Percentiles rank a stretch among this genome's conserved stretches.
These are phyloP conservation scores for Athalia circularis DNA, from an alignment of 2,888 invertebrate genomes.

Conservation along the genomic window DNA sequence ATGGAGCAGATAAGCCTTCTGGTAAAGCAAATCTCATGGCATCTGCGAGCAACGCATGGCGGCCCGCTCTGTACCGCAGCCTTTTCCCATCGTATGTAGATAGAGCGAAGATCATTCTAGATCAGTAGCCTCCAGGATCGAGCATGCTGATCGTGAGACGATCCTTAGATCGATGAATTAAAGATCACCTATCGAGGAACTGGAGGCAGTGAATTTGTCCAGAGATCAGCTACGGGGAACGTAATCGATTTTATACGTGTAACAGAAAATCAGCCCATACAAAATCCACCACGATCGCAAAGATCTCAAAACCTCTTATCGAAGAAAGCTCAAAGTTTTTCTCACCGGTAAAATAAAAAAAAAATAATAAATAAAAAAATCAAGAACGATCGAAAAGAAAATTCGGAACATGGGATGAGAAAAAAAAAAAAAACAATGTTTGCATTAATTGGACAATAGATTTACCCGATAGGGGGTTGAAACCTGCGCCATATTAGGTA, in stretches of 20 bases:
- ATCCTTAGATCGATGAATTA: conserved; percentile 64
- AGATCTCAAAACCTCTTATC: neutral
- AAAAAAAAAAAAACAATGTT: neutral
- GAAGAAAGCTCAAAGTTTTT: too few species aligned
- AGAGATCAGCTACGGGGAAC: conserved; percentile 15
- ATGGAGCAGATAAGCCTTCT: conserved; percentile 8
- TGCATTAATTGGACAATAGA: conserved; percentile 29
- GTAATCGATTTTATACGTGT: conserved; percentile 24
- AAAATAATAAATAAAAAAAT: neutral
- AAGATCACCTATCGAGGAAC: conserved; percentile 55
- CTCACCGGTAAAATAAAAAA: too few species aligned
- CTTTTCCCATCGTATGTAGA: conserved; percentile 60
- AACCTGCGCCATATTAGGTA: conserved; percentile 44
- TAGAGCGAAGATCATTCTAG: conserved; percentile 59
- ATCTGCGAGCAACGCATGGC: conserved; percentile 19
- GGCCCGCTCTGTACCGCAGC: neutral
- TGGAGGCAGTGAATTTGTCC: conserved; percentile 45
- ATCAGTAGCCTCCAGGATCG: conserved; percentile 58
- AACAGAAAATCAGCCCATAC: neutral
- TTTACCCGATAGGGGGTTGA: conserved; percentile 6
- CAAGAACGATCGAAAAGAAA: neutral
- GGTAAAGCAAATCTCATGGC: neutral
- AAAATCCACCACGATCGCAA: neutral
- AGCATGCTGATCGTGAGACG: conserved; percentile 64
- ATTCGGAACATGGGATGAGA: neutral